Evolutionary conservation across 2,797 vertebrate species (phyloP).

Genomic region (Coccyzus lansbergi): DNA sequence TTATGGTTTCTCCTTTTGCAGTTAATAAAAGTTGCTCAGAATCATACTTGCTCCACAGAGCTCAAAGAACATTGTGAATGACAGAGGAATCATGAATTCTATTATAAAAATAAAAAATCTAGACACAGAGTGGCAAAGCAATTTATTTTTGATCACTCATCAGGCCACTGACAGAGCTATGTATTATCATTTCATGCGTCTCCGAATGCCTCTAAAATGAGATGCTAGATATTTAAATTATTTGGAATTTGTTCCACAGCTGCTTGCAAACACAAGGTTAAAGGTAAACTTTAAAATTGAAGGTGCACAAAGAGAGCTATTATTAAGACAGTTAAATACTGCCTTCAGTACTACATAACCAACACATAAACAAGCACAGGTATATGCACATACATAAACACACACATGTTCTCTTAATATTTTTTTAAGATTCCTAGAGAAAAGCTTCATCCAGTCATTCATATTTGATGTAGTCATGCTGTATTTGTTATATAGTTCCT

Average conservation of each 20-base stretch:
- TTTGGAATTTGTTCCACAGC: not conserved
- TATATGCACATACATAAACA: not conserved
- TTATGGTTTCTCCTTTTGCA: not conserved
- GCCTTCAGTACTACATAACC: not conserved
- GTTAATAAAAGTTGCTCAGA: not conserved
- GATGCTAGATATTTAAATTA: not conserved
- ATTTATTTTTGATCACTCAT: not conserved
- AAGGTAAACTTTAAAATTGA: not conserved
- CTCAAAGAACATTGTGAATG: not conserved
- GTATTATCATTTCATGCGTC: not conserved
- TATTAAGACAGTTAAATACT: not conserved
- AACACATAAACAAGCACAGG: not conserved
- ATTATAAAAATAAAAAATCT: not conserved
- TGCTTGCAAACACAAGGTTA: not conserved
- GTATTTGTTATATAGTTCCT: not conserved
- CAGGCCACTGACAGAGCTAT: not conserved
- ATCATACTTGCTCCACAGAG: not conserved
- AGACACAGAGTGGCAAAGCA: not conserved
- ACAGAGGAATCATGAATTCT: not conserved
- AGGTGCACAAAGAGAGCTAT: not conserved
- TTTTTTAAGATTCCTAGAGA: not conserved
- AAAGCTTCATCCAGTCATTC: not conserved
- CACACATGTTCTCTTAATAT: not conserved
- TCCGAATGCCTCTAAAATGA: not conserved
- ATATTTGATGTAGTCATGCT: not conserved